Base-by-base conservation (phyloP, 1,140 invertebrate species). In the Penaeus vannamei region DNA sequence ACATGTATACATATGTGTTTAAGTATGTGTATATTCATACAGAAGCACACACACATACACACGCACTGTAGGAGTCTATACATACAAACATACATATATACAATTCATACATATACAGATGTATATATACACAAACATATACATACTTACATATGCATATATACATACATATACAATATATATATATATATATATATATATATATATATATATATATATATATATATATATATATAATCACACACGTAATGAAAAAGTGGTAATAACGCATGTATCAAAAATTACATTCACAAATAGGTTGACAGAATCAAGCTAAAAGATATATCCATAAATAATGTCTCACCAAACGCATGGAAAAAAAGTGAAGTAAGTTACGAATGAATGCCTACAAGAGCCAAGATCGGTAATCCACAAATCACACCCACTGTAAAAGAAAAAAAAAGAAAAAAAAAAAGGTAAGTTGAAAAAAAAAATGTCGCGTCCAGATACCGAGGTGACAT, bases 1-100 rank as follows among this genome's bases (percentile, higher is more conserved):
- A 32, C 61, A 61, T 84, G 82, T 84, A 61, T 84, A 29, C 62
- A 62, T 32, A 29, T 84, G 62, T 84, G 62, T 84, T 26, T 62
- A n/a, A 61, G 62, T 84, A 32, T 84, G 29, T 66, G 62, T 84
- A 46, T 84, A 62, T n/a, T n/a, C 62, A 36, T 66, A 32, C 22
- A 72, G 10, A 72, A 22, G 19, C 17, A 72, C 66, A 72, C 66
- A 72, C 66, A 72, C 66, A 72, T 32, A 72, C 66, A 72, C 66
- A 72, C 66, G 32, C 66, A 72, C 66, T 72, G 66, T 72, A 72
- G n/a, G 32, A 12, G 32, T 72, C n/a, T 72, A 72, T 72, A 72
- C 32, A 72, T 72, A 72, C 32, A 72, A 14, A 72, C 66, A 72
- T 72, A 72, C 32, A 72, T 72, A 72, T 22, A 72, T 32, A 72